phyloP scores from a whole-genome alignment of 2,797 vertebrate genomes.

The Centropyge bicolor region DNA sequence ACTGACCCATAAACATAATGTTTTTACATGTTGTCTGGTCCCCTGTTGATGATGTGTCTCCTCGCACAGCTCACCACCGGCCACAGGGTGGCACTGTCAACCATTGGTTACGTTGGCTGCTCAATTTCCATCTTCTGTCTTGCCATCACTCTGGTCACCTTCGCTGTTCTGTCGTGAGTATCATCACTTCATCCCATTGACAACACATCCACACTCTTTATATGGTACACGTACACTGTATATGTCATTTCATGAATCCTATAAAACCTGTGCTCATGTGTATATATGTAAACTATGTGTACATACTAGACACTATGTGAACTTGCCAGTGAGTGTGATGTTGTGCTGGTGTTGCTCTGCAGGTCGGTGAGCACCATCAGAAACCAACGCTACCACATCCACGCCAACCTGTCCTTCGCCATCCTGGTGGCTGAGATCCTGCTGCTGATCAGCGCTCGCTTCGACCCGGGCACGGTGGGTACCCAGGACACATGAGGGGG shows the following conservation, averaged over 20 bases:
- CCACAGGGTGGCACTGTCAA: slow-evolving; percentile 96
- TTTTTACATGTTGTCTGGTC: slow-evolving; percentile 13
- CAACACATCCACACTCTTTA: not conserved
- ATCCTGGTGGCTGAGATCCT: slow-evolving; percentile 95
- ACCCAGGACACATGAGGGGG: not conserved
- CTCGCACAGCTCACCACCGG: slow-evolving; percentile 85
- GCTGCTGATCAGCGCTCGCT: slow-evolving; percentile 92
- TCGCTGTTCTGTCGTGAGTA: slow-evolving; percentile 97
- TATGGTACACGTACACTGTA: too few relatives aligned
- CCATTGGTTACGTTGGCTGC: slow-evolving; percentile 96
- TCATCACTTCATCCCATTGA: not conserved
- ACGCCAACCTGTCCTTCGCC: slow-evolving; percentile 94
- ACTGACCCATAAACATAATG: not conserved
- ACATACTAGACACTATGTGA: not conserved
- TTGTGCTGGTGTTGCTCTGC: slow-evolving; percentile 37
- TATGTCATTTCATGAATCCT: not conserved
- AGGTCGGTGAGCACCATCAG: slow-evolving; percentile 97
- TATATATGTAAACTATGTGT: not conserved
- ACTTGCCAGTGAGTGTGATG: not conserved
- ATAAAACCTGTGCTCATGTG: not conserved
- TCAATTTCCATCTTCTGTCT: slow-evolving; percentile 95
- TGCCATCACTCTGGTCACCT: slow-evolving; percentile 93
- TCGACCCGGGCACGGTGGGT: slow-evolving; percentile 90
- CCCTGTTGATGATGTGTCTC: slow-evolving; percentile 38
- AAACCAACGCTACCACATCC: slow-evolving; percentile 98